These are phyloP conservation scores for Drosophila ercepeae DNA, from an alignment of 1,140 invertebrate species.

Conservation along the genomic window DNA sequence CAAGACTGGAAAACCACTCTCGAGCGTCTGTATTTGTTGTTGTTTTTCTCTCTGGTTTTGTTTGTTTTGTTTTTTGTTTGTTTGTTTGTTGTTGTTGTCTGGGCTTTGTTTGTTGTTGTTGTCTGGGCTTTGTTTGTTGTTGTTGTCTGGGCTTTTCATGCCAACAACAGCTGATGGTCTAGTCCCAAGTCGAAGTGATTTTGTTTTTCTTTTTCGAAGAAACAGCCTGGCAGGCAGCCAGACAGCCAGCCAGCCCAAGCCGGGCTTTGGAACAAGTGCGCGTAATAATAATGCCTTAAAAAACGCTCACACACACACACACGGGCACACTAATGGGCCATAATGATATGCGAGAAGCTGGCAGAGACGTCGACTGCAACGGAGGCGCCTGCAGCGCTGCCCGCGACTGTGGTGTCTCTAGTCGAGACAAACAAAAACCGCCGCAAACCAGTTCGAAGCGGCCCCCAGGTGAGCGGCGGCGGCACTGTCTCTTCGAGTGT, in stretches of 20 bases:
- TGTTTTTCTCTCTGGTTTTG: not conserved
- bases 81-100: not conserved
- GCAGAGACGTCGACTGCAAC: conserved; percentile 1
- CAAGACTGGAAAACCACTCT: not conserved
- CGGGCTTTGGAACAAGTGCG: conserved; percentile 41
- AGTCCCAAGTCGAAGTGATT: not conserved
- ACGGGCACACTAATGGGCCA: conserved; percentile 14
- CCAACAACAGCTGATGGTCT: not conserved
- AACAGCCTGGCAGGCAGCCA: conserved; percentile 7
- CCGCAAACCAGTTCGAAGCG: conserved; percentile 71
- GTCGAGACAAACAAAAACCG: conserved; percentile 50
- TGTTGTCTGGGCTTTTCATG: not conserved
- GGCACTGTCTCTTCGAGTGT: conserved; percentile 32
- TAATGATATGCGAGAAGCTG: conserved; percentile 55
- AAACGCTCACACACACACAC: not conserved
- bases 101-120: not conserved
- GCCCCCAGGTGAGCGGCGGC: conserved; percentile 28
- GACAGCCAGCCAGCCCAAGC: conserved; percentile 2
- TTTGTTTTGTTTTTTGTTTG: not conserved
- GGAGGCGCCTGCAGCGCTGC: not conserved
- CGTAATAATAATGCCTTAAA: conserved; percentile 41
- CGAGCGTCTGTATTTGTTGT: not conserved
- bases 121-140: not conserved
- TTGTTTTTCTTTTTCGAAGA: conserved; percentile 18
- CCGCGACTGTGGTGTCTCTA: conserved; percentile 2